Evolutionary conservation across 2,888 invertebrate species (phyloP).

Genomic region (Gari tellinella): DNA sequence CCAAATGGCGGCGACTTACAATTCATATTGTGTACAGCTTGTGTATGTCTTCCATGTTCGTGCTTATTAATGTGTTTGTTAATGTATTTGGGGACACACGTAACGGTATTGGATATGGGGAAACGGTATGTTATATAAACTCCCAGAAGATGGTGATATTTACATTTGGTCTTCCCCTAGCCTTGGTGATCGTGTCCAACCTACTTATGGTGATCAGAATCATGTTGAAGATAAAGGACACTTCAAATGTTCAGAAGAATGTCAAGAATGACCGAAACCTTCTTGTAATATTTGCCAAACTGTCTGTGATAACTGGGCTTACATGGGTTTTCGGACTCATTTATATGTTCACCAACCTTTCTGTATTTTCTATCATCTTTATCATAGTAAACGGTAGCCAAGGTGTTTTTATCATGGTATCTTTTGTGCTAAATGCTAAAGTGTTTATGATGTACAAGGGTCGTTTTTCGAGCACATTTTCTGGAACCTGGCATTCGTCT

Average conservation of each 20-base stretch:
- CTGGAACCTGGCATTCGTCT: too few species aligned
- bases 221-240: slow-evolving; percentile 14
- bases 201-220: slow-evolving; percentile 28
- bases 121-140: slow-evolving; percentile 44
- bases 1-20: slow-evolving; percentile 1
- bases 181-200: slow-evolving; percentile 29
- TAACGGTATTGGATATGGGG: slow-evolving; percentile 40
- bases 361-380: slow-evolving; percentile 36
- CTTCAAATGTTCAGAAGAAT: slow-evolving; percentile 8
- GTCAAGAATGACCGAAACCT: slow-evolving; percentile 26
- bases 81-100: too few species aligned
- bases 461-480: too few species aligned
- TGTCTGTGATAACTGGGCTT: slow-evolving; percentile 43
- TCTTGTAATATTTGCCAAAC: slow-evolving; percentile 35
- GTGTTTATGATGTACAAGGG: slow-evolving; percentile 19
- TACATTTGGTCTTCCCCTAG: slow-evolving; percentile 40
- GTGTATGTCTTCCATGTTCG: slow-evolving; percentile 11
- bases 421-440: slow-evolving; percentile 38
- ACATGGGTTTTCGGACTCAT: slow-evolving; percentile 51
- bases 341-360: slow-evolving; percentile 16
- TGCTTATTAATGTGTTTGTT: slow-evolving; percentile 18
- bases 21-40: slow-evolving; percentile 21
- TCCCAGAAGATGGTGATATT: slow-evolving; percentile 18
- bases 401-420: slow-evolving; percentile 45
- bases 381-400: slow-evolving; percentile 43